Evolutionary conservation across 2,888 invertebrate genomes (phyloP), one percentile per base, ranked within the genome.

Genomic region (Cistogaster globosa): DNA sequence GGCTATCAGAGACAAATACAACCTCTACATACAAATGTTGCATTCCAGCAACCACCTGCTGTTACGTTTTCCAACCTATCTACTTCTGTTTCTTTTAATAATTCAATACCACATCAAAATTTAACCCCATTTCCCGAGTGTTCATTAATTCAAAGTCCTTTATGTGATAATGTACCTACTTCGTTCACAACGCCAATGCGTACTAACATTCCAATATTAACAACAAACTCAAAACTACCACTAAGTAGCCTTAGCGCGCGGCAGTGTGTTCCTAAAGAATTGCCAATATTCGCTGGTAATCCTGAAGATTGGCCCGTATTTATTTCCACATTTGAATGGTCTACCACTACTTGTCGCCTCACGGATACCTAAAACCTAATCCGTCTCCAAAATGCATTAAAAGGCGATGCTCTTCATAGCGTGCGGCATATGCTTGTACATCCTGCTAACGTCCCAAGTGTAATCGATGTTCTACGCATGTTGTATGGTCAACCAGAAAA

Each of bases 221-320:
- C 1, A 51, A 7, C 2, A 9, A 18, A 51, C 51, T 18, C 51
- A 51, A 1, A 18, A 51, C 18, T 51, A 18, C 12, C 51, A 5
- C 51, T 12, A 18, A 51, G 51, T 12, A 51, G n/a, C 18, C 6
- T 51, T 18, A 51, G 12, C 18, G 51, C 18, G 2, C n/a, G 51
- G 5, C 51, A 51, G n/a, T n/a, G n/a, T n/a, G n/a, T n/a, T n/a
- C n/a, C n/a, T n/a, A n/a, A n/a, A n/a, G n/a, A n/a, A 18, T 51
- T 51, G 51, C n/a, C 51, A 12, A n/a, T 9, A 51, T 51, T n/a
- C n/a, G n/a, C 18, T 18, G 75, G 75, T 18, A 53, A 74, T 11
- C 75, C 81, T 14, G 81, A 74, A 74, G 68, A 80, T 22, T 80
- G 74, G 68, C 74, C 80, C 6, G 48, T 74, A 58, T 80, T 80